Evolutionary conservation across 2,113 vertebrate species (phyloP).

Genomic region (Seriola aureovittata): DNA sequence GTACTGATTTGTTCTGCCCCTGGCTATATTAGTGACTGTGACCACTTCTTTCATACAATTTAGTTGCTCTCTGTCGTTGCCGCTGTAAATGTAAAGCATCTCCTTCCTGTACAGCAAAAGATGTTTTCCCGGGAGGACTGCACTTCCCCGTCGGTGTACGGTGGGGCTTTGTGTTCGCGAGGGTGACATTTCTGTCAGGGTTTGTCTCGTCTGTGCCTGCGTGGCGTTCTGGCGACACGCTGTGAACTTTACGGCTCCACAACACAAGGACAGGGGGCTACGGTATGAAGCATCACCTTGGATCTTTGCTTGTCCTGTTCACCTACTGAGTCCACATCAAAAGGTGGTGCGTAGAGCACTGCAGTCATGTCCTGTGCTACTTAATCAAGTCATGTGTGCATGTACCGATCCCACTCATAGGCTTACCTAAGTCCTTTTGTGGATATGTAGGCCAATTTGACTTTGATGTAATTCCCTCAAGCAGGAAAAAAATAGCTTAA

Average conservation of each 20-base stretch:
- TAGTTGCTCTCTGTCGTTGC: slow-evolving; percentile 1
- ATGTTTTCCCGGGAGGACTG: slow-evolving; percentile 21
- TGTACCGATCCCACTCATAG: slow-evolving; percentile 9
- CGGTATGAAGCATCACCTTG: slow-evolving; percentile 20
- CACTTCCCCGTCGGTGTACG: slow-evolving; percentile 18
- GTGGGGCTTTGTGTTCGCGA: slow-evolving; percentile 49
- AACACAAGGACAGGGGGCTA: slow-evolving; percentile 15
- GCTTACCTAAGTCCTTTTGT: slow-evolving; percentile 43
- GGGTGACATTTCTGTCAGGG: slow-evolving; percentile 55
- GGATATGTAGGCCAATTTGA: slow-evolving; percentile 65
- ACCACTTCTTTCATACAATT: not conserved
- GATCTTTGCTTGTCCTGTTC: slow-evolving; percentile 25
- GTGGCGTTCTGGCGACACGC: slow-evolving; percentile 47
- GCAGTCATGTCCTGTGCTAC: slow-evolving; percentile 26
- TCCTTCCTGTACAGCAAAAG: slow-evolving; percentile 3
- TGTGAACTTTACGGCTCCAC: slow-evolving; percentile 56
- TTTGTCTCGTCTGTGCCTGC: slow-evolving; percentile 45
- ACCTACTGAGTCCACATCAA: slow-evolving; percentile 25
- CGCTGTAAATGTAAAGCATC: slow-evolving; percentile 23
- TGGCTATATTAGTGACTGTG: not conserved
- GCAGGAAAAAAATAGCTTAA: slow-evolving; percentile 37
- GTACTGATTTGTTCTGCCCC: not conserved
- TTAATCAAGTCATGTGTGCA: slow-evolving; percentile 25
- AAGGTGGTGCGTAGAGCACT: slow-evolving; percentile 5
- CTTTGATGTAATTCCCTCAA: slow-evolving; percentile 67